Evolutionary conservation across 2,113 vertebrate genomes (phyloP).

Genomic region (Herpailurus yagouaroundi): DNA sequence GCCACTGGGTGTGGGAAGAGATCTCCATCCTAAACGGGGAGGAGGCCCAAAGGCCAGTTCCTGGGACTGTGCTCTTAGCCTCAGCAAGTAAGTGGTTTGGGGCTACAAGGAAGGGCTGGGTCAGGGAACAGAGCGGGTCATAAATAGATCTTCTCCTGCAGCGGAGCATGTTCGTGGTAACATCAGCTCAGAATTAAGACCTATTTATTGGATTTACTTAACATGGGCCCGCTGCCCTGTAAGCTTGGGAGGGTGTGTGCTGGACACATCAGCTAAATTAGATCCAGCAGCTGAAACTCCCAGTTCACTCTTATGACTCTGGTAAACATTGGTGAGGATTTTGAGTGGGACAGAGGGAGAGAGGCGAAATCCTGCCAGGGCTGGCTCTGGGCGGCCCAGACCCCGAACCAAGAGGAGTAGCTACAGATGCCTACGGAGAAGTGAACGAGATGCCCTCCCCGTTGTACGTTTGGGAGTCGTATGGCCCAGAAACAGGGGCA

Average conservation of each 20-base stretch:
- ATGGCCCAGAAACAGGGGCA: neutral
- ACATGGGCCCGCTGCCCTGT: neutral
- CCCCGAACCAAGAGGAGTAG: neutral
- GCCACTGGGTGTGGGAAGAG: neutral
- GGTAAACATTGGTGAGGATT: neutral
- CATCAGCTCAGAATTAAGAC: conserved; percentile 59
- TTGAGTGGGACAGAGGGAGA: neutral
- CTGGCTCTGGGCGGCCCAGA: neutral
- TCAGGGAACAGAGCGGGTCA: neutral
- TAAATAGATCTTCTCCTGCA: conserved; percentile 5
- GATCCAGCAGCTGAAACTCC: conserved; percentile 38
- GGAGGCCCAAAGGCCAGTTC: neutral
- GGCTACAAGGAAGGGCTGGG: neutral
- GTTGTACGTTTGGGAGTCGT: neutral
- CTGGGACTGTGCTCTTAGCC: neutral
- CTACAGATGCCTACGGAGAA: neutral
- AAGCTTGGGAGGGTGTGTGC: conserved; percentile 39
- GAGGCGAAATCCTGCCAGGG: neutral
- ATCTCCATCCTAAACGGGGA: neutral
- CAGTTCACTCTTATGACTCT: neutral
- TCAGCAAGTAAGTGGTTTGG: neutral
- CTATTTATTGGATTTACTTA: conserved; percentile 67
- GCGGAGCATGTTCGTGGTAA: neutral
- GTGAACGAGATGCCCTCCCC: neutral
- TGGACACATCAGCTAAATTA: conserved; percentile 36